Evolutionary conservation across 1,140 invertebrate genomes (phyloP).

Genomic region (Orussus abietinus): DNA sequence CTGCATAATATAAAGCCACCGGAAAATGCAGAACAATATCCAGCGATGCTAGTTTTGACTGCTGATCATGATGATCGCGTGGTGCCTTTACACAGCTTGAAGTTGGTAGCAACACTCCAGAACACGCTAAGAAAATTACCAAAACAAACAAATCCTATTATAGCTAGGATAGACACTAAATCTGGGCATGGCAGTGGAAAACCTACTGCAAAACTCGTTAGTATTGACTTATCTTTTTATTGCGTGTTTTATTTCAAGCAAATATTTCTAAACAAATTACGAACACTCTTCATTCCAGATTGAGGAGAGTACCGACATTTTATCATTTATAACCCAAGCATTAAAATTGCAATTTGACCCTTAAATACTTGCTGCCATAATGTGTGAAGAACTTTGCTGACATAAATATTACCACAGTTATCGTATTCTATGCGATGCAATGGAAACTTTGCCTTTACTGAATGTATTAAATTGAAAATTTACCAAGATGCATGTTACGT

Average conservation of each 20-base stretch:
- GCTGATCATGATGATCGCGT: slow-evolving; percentile 98
- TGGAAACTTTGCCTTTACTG: too few species aligned
- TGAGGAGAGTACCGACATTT: slow-evolving; percentile 82
- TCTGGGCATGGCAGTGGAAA: slow-evolving; percentile 95
- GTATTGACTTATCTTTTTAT: slow-evolving; percentile 33
- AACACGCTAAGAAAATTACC: slow-evolving; percentile 62
- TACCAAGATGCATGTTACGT: too few species aligned
- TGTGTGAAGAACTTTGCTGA: too few species aligned
- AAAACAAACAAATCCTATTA: slow-evolving; percentile 80
- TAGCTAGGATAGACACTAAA: slow-evolving; percentile 90
- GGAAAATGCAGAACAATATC: slow-evolving; percentile 69
- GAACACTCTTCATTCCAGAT: slow-evolving; percentile 62
- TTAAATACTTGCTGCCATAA: too few species aligned
- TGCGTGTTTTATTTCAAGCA: slow-evolving; percentile 7
- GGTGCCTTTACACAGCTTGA: slow-evolving; percentile 92
- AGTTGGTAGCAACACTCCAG: slow-evolving; percentile 91
- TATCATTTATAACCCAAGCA: slow-evolving; percentile 79
- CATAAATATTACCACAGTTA: too few species aligned
- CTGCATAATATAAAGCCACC: slow-evolving; percentile 86
- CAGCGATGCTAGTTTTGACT: slow-evolving; percentile 84
- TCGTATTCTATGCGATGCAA: too few species aligned
- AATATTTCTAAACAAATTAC: slow-evolving; percentile 11
- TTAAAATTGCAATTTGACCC: slow-evolving; percentile 71
- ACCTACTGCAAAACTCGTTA: slow-evolving; percentile 87
- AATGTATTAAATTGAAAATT: too few species aligned